Percentiles rank a stretch among this genome's conserved stretches.
These are phyloP conservation scores for Stenotaenia linearis DNA, from an alignment of 2,888 invertebrate genomes.

Conservation along the genomic window DNA sequence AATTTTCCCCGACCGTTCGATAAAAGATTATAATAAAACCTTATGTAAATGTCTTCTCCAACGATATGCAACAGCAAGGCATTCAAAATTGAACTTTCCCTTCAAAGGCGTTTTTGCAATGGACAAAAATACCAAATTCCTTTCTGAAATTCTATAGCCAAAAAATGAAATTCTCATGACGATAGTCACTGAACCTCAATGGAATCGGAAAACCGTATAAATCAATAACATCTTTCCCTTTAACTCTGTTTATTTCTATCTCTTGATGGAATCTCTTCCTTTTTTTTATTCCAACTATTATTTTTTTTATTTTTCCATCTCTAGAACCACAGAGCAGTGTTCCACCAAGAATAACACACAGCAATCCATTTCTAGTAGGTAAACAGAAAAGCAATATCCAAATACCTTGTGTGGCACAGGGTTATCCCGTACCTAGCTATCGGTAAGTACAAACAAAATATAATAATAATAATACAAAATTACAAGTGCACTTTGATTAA, in stretches of 20 bases:
- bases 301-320: not conserved
- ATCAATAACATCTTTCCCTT: not conserved
- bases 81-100: not conserved
- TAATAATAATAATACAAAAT: constrained; percentile 2
- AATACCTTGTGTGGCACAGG: constrained; percentile 36
- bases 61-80: not conserved
- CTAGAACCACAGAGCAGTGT: constrained; percentile 37
- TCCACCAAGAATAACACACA: constrained; percentile 36
- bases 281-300: not conserved
- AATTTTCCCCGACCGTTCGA: not conserved
- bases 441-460: constrained; percentile 26
- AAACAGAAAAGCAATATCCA: constrained; percentile 33
- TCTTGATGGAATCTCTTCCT: not conserved
- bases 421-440: constrained; percentile 36
- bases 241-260: constrained; percentile 2
- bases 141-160: not conserved
- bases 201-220: not conserved
- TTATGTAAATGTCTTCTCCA: not conserved
- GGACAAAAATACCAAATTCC: not conserved
- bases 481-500: not conserved
- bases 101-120: not conserved
- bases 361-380: constrained; percentile 32
- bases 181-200: not conserved
- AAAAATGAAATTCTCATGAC: not conserved
- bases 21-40: not conserved